Conservation (phyloP, 2,797 vertebrate species). For the Helarctos malayanus region DNA sequence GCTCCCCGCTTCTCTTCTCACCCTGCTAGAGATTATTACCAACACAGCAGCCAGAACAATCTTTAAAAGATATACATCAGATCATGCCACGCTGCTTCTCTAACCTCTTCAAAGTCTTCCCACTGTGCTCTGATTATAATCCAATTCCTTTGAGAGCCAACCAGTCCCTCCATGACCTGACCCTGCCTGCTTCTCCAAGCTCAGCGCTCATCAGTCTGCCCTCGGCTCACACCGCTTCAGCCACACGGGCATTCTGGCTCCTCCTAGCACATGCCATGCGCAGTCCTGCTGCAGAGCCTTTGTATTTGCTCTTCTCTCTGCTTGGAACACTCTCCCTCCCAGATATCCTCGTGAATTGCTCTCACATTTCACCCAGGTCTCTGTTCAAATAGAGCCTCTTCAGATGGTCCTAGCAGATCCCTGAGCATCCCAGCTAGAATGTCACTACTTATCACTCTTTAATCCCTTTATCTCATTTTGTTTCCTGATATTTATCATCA, state of each 20-base stretch:
- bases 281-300: background rate
- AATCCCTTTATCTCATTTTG: background rate
- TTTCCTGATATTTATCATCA: background rate
- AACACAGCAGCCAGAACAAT: background rate
- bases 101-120: background rate
- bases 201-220: background rate
- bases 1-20: background rate
- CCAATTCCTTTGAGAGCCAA: background rate
- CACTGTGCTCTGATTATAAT: background rate
- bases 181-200: background rate
- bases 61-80: background rate
- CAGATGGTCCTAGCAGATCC: background rate
- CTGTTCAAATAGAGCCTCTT: background rate
- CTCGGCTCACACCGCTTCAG: background rate
- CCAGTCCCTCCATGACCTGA: no score
- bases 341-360: background rate
- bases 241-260: background rate
- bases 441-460: background rate
- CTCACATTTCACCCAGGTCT: background rate
- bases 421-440: background rate
- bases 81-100: background rate
- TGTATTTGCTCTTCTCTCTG: background rate
- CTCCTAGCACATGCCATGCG: background rate
- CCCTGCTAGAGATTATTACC: background rate
- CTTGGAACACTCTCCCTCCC: background rate